phyloP scores from a whole-genome alignment of 2,888 invertebrate species.

The Sphaerophoria rueppellii region DNA sequence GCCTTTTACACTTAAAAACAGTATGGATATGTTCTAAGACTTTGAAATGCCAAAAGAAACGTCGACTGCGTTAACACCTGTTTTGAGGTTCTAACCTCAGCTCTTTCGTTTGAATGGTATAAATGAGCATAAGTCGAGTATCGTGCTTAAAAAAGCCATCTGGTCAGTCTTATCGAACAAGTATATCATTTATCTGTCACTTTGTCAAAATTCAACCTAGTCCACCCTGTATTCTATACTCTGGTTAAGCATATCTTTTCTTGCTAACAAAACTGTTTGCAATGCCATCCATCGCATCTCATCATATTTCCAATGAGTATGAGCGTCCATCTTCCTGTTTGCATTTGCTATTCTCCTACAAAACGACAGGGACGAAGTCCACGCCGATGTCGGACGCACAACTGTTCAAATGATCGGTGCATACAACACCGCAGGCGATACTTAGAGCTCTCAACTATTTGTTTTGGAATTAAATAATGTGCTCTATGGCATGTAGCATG shows the following conservation, averaged over 20 bases:
- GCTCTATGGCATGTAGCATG: slow-evolving; percentile 61
- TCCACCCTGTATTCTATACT: too few species aligned
- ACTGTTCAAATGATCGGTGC: background rate
- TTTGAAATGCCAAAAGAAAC: too few species aligned
- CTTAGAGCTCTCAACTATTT: slow-evolving; percentile 62
- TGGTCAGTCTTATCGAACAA: too few species aligned
- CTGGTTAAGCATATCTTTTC: background rate
- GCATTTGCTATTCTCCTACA: slow-evolving; percentile 35
- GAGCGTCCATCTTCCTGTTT: slow-evolving; percentile 45
- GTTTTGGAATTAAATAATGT: slow-evolving; percentile 61
- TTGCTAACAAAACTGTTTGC: slow-evolving; percentile 31
- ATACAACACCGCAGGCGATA: slow-evolving; percentile 61
- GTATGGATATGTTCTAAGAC: too few species aligned
- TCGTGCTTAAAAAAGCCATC: too few species aligned
- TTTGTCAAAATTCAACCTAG: too few species aligned
- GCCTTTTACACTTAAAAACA: too few species aligned
- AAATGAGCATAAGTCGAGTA: background rate
- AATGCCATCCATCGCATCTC: slow-evolving; percentile 3
- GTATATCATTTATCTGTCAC: too few species aligned
- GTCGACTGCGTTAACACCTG: background rate
- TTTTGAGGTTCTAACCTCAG: background rate
- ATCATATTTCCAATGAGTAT: background rate
- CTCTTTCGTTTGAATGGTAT: background rate
- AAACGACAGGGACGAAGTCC: background rate
- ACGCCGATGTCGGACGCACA: background rate